A percentile compares a stretch with the other conserved stretches of the same genome.
These are phyloP conservation scores for Drosophila cardini DNA, from an alignment of 1,140 invertebrate species.

Conservation along the genomic window DNA sequence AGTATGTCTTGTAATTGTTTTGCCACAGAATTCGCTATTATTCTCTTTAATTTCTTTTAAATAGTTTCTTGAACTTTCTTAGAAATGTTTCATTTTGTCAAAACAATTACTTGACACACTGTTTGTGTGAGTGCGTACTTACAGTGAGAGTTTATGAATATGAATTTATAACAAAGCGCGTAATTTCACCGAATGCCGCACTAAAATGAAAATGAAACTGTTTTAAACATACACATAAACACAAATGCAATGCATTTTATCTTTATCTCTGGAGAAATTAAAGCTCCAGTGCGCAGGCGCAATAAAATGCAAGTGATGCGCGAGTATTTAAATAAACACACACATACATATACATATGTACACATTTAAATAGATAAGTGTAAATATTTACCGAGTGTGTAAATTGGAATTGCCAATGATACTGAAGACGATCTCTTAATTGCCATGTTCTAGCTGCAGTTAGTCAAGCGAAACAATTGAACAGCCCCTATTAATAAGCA, in stretches of 20 bases:
- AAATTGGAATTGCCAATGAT: slow-evolving; percentile 14
- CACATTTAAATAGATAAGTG: background rate
- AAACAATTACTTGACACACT: no score
- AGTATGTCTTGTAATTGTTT: no score
- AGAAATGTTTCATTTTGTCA: no score
- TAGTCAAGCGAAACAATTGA: slow-evolving; percentile 18
- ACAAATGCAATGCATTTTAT: slow-evolving; percentile 19
- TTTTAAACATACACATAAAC: slow-evolving; percentile 3
- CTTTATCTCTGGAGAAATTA: slow-evolving; percentile 9
- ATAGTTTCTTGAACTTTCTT: no score
- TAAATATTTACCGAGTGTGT: slow-evolving; percentile 36
- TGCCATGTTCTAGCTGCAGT: slow-evolving; percentile 22
- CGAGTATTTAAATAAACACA: background rate
- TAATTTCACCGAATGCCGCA: slow-evolving; percentile 12
- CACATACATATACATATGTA: no score
- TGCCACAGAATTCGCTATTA: no score
- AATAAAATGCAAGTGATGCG: slow-evolving; percentile 35
- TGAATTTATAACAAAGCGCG: slow-evolving; percentile 15
- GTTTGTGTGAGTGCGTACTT: background rate
- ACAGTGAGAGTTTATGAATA: slow-evolving; percentile 26
- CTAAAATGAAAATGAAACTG: slow-evolving; percentile 20
- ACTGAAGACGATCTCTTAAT: slow-evolving; percentile 12
- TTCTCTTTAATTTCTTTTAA: no score
- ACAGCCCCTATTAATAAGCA: slow-evolving; percentile 24
- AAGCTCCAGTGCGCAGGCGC: slow-evolving; percentile 30